Conservation (phyloP, 2,113 vertebrate species). For the Corynorhinus townsendii region DNA sequence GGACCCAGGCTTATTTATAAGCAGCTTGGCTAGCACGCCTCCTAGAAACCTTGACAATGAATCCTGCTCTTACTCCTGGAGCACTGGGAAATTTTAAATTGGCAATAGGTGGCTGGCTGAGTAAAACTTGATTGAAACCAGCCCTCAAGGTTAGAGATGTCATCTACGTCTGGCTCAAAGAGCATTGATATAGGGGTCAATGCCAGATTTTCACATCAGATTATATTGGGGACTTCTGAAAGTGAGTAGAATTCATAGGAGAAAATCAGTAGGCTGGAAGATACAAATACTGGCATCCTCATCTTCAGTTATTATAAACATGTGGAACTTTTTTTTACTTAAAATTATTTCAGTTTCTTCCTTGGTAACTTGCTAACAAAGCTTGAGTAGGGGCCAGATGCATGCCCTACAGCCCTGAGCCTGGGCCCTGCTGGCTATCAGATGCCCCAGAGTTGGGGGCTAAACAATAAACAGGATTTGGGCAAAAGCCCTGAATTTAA, state of each 20-base stretch:
- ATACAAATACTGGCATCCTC: not conserved
- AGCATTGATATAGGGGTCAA: not conserved
- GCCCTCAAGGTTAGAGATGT: not conserved
- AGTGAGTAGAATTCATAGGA: not conserved
- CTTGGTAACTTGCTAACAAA: not conserved
- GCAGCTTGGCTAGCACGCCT: not conserved
- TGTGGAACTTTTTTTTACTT: not conserved
- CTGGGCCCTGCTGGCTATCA: not conserved
- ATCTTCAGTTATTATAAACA: not conserved
- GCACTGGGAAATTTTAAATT: not conserved
- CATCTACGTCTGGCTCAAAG: not conserved
- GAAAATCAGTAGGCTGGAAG: not conserved
- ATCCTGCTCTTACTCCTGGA: not conserved
- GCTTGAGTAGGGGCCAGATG: too few species aligned
- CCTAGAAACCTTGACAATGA: not conserved
- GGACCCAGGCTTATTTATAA: not conserved
- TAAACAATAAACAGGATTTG: not conserved
- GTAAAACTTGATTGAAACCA: slow-evolving; percentile 34
- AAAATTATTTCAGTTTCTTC: not conserved
- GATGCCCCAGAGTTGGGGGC: not conserved
- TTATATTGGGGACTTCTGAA: not conserved
- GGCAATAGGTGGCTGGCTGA: not conserved
- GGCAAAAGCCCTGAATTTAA: not conserved
- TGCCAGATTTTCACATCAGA: not conserved
- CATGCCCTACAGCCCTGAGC: too few species aligned